Evolutionary conservation across 2,888 invertebrate species (phyloP).

Genomic region (Cephus spinipes): DNA sequence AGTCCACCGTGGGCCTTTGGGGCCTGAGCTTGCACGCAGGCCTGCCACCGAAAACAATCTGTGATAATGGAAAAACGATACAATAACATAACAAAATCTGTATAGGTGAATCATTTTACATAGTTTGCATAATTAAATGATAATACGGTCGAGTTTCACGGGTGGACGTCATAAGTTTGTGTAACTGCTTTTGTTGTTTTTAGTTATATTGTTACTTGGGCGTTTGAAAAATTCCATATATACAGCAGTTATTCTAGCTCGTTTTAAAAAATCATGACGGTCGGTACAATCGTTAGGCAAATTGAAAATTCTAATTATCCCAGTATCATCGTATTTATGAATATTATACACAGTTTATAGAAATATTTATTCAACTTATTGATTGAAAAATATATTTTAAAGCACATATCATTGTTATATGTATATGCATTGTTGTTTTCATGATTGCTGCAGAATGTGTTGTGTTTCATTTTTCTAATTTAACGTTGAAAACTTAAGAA

Average conservation of each 20-base stretch:
- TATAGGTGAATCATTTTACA: slow-evolving; percentile 42
- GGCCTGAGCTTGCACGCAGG: slow-evolving; percentile 47
- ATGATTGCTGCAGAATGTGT: neutral
- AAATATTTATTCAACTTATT: slow-evolving; percentile 25
- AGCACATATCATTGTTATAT: neutral
- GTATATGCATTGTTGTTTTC: neutral
- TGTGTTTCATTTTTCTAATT: neutral
- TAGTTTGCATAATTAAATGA: slow-evolving; percentile 34
- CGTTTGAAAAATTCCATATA: neutral
- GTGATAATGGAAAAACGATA: slow-evolving; percentile 66
- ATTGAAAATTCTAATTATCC: neutral
- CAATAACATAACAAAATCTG: slow-evolving; percentile 60
- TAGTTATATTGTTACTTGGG: neutral
- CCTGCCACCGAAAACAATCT: slow-evolving; percentile 63
- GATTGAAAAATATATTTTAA: neutral
- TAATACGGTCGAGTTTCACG: slow-evolving; percentile 32
- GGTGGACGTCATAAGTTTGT: slow-evolving; percentile 8
- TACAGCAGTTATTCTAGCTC: neutral
- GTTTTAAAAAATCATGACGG: neutral
- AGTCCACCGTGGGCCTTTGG: slow-evolving; percentile 53
- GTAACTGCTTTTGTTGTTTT: slow-evolving; percentile 19
- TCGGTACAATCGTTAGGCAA: neutral
- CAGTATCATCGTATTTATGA: slow-evolving; percentile 19
- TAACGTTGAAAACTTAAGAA: too few relatives aligned
- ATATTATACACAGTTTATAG: slow-evolving; percentile 28